These are phyloP conservation scores for Caenorhabditis auriculariae DNA, from an alignment of 2,888 invertebrate genomes.

Conservation along the genomic window DNA sequence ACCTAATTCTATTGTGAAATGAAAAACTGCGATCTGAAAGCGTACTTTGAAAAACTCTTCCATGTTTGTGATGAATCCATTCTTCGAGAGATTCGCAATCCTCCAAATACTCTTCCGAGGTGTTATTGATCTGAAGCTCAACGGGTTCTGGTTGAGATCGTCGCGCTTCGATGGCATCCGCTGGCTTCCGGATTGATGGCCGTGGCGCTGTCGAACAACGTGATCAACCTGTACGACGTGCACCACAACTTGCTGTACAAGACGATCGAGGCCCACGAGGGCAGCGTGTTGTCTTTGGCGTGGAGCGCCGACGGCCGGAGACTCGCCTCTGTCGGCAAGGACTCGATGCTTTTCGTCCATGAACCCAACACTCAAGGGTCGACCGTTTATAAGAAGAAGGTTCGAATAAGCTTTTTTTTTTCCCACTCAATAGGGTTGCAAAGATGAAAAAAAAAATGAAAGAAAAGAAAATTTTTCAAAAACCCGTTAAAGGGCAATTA, in stretches of 20 bases:
- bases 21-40: no score
- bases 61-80: no score
- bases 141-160: no score
- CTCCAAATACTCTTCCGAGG: no score
- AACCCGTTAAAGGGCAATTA: no score
- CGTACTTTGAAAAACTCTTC: no score
- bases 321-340: conserved; percentile 85
- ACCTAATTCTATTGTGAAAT: no score
- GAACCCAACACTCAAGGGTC: conserved; percentile 20
- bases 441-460: no score
- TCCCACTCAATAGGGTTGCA: conserved; percentile 70
- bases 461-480: no score
- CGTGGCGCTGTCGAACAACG: conserved; percentile 80
- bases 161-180: conserved; percentile 83
- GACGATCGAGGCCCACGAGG: conserved; percentile 20
- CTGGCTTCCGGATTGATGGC: conserved; percentile 82
- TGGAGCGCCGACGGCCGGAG: conserved; percentile 89
- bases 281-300: conserved; percentile 77
- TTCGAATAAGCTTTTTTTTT: conserved; percentile 30
- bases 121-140: no score
- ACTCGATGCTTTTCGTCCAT: conserved; percentile 31
- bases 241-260: conserved; percentile 10
- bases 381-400: conserved; percentile 11
- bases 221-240: conserved; percentile 40
- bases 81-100: no score